Evolutionary conservation across 2,888 invertebrate species (phyloP), one percentile per base, ranked within the genome.

Genomic region (Chrysotoxum bicinctum): DNA sequence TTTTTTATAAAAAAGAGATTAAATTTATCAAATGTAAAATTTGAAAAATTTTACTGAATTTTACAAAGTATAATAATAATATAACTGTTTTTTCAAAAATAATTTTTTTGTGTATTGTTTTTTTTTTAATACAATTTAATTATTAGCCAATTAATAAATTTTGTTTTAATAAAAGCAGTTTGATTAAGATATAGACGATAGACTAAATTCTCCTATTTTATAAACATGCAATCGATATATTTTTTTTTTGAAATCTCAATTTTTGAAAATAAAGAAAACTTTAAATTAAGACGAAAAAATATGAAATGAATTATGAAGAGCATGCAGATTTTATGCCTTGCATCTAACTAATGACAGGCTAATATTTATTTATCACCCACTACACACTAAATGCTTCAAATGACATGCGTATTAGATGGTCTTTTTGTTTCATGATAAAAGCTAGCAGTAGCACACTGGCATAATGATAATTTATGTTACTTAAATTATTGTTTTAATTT

Each of bases 1-100:
- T 45, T 19, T 64, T 30, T 35, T 19, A 21, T 14, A 66, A 78
- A 43, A 60, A 52, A 69, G 40, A 54, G n/a, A 73, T 77, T 73
- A 81, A 76, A 76, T 85, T 85, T 77, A 85, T 85, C 68, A 85
- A 85, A 81, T 85, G 76, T 85, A 81, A 50, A 66, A 76, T 80
- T 84, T 80, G 43, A 79, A 72, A 62, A 60, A 50, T 56, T 75
- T 73, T 73, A 81, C 70, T 86, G 64, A 86, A 82, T 78, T 86
- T 86, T 82, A 85, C 43, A 77, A 82, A 86, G 77, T 62, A 77
- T 72, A 77, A 73, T 82, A 80, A 73, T 54, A 75, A 85, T 75
- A 75, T 75, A 75, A 79, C 74, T 80, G 56, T 80, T 81, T 66
- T 79, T 79, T 56, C 19, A 30, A 56, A 58, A 56, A 54, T 56